phyloP scores from a whole-genome alignment of 2,888 invertebrate species.

The Gryllus longicercus region DNA sequence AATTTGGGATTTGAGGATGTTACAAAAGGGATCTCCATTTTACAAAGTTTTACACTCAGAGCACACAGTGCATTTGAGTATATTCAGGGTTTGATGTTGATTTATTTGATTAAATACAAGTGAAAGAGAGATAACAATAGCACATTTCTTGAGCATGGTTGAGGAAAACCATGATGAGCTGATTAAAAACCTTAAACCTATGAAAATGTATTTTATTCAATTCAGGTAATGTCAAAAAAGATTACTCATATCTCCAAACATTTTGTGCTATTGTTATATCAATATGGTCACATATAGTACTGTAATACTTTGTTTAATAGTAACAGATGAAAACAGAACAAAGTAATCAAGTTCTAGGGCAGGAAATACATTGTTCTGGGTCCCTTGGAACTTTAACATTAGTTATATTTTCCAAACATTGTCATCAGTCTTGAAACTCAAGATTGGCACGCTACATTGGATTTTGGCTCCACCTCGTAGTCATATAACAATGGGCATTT shows the following conservation, averaged over 20 bases:
- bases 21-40: conserved; percentile 6
- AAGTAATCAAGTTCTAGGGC: neutral
- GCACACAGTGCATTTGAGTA: neutral
- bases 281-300: no score
- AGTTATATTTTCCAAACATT: neutral
- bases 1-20: conserved; percentile 9
- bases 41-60: conserved; percentile 1
- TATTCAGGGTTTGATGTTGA: neutral
- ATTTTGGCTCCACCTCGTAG: neutral
- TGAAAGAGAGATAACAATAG: no score
- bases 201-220: no score
- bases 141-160: no score
- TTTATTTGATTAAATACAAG: neutral
- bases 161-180: no score
- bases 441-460: neutral
- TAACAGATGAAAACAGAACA: neutral
- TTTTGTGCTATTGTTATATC: no score
- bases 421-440: neutral
- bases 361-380: neutral
- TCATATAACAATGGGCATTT: neutral
- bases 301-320: no score
- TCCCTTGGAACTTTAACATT: neutral
- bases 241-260: no score
- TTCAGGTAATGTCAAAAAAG: no score
- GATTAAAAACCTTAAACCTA: no score